These are phyloP conservation scores for Lepidochrysops patricia DNA, from an alignment of 2,888 invertebrate genomes.

Conservation along the genomic window DNA sequence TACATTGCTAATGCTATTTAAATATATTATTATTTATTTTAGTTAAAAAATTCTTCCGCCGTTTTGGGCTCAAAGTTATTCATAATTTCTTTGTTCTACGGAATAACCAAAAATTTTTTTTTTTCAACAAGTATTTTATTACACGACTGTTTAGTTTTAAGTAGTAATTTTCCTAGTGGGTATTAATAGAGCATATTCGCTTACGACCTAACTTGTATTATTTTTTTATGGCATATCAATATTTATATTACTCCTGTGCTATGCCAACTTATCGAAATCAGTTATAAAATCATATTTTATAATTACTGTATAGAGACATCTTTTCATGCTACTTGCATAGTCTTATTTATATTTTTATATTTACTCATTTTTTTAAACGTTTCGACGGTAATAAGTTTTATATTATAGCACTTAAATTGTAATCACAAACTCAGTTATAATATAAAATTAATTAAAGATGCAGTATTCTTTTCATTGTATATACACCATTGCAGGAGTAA, in stretches of 20 bases:
- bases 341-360: neutral
- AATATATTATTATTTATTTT: constrained; percentile 42
- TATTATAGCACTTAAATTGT: neutral
- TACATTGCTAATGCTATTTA: constrained; percentile 31
- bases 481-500: constrained; percentile 20
- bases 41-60: constrained; percentile 37
- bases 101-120: constrained; percentile 43
- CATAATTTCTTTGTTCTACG: constrained; percentile 36
- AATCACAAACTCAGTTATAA: neutral
- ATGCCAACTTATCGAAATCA: neutral
- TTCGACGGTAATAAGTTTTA: neutral
- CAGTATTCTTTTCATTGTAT: constrained; percentile 9
- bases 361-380: neutral
- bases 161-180: constrained; percentile 36
- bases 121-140: constrained; percentile 40
- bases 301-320: neutral
- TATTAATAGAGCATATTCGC: constrained; percentile 34
- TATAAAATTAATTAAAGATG: neutral
- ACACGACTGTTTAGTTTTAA: constrained; percentile 52
- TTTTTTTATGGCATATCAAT: constrained; percentile 38
- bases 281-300: constrained; percentile 1
- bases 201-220: constrained; percentile 33
- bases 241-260: constrained; percentile 14
- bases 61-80: constrained; percentile 47
- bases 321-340: neutral